A percentile compares a stretch with the other conserved stretches of the same genome.
Evolutionary conservation across 2,113 vertebrate genomes (phyloP).

Genomic region (Entelurus aequoreus): DNA sequence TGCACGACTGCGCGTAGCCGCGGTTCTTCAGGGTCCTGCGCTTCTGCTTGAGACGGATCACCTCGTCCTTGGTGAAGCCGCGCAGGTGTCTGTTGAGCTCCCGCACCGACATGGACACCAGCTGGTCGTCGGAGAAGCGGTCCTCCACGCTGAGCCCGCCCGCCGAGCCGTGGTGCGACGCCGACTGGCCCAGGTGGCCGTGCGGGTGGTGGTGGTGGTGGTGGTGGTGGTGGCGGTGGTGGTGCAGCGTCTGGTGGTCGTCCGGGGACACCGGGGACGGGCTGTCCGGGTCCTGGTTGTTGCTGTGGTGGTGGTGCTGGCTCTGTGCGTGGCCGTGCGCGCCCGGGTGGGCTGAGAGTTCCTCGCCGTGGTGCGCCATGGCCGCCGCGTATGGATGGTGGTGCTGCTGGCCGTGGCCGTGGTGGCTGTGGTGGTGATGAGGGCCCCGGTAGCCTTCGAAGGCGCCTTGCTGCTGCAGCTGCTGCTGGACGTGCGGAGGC

Average conservation of each 20-base stretch:
- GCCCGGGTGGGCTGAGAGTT: conserved; percentile 79
- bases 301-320: conserved; percentile 80
- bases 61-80: conserved; percentile 98
- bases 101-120: conserved; percentile 97
- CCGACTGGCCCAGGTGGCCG: conserved; percentile 64
- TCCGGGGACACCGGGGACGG: conserved; percentile 85
- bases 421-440: conserved; percentile 80
- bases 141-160: conserved; percentile 83
- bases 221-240: conserved; percentile 82
- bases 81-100: conserved; percentile 98
- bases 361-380: conserved; percentile 84
- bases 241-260: conserved; percentile 85
- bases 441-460: conserved; percentile 89
- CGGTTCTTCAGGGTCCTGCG: conserved; percentile 98
- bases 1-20: conserved; percentile 98
- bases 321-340: conserved; percentile 74
- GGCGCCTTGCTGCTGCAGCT: conserved; percentile 80
- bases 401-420: conserved; percentile 77
- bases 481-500: conserved; percentile 80
- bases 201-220: conserved; percentile 64
- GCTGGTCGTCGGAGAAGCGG: conserved; percentile 97
- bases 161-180: conserved; percentile 58
- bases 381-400: conserved; percentile 79
- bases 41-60: conserved; percentile 99
- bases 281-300: conserved; percentile 82